Evolutionary conservation across 2,888 invertebrate genomes (phyloP), one percentile per base, ranked within the genome.

Genomic region (Sminthurides aquaticus): DNA sequence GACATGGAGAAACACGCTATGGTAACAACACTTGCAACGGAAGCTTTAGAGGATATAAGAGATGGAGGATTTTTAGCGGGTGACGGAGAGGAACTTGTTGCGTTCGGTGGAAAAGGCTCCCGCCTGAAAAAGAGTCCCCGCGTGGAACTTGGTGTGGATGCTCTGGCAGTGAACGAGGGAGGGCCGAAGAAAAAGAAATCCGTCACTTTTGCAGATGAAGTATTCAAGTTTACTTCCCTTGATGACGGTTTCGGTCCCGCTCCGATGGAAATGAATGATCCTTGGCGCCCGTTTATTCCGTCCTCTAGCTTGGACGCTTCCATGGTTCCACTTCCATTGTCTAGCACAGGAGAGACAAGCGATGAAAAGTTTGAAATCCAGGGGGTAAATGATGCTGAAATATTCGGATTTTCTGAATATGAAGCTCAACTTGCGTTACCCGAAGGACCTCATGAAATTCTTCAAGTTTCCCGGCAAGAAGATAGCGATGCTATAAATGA

Each of bases 171-270:
- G 20, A 15, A 15, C 11, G 52, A 15, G 20, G 52, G 20, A 18
- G 52, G 20, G 20, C 3, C 8, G 15, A 59, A 64, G 54, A 60
- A 54, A 24, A 54, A 49, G 11, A 64, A 64, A 49, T 34, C 64
- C 15, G 64, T 64, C 15, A 60, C 54, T 25, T 64, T 64, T 60
- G 64, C 64, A 1, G 64, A 64, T 27, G 27, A 64, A 48, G 55
- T 64, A 2, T 52, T 52, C 22, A 52, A 55, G 26, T 54, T 2
- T 24, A 29, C n/a, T n/a, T 59, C 2, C 20, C 11, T 52, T 22
- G 52, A 52, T 20, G 52, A 52, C 22, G 52, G 22, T 22, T 52
- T 52, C 22, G 20, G 5, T 8, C 20, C 22, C 5, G 52, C 20
- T 52, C 52, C 52, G 20, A 22, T 52, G 22, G 5, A 15, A 20